phyloP scores from a whole-genome alignment of 2,113 vertebrate species.

The Prolemur simus region DNA sequence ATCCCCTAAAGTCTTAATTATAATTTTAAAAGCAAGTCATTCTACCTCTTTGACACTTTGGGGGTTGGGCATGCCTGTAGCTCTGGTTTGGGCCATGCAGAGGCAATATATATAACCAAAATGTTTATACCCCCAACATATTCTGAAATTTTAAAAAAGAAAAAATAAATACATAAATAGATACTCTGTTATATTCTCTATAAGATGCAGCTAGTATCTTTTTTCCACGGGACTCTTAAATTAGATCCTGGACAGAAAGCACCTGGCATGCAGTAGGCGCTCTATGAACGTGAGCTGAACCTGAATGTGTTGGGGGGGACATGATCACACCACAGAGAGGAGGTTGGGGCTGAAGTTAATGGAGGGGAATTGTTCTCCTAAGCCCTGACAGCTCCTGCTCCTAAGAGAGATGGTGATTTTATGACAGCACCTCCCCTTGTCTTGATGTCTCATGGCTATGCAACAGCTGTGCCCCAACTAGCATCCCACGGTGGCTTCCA shows the following conservation, averaged over 20 bases:
- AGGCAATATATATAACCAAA: too few species aligned
- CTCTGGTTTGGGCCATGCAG: too few species aligned
- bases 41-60: neutral
- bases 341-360: neutral
- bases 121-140: too few species aligned
- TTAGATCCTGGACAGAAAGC: neutral
- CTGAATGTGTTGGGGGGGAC: neutral
- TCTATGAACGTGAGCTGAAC: neutral
- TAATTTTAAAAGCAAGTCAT: neutral
- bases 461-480: neutral
- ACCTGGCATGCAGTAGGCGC: too few species aligned
- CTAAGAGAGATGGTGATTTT: neutral
- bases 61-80: too few species aligned
- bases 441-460: neutral
- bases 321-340: rapidly evolving
- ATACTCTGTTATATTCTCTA: neutral
- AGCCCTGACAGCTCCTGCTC: rapidly evolving
- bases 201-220: neutral
- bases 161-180: too few species aligned
- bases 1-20: neutral
- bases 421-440: neutral
- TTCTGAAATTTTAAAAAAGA: too few species aligned
- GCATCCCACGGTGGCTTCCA: neutral
- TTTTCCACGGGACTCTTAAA: neutral
- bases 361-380: neutral